A percentile compares a stretch with the other conserved stretches of the same genome.
phyloP scores from a whole-genome alignment of 2,113 vertebrate species.

The Alligator mississippiensis region DNA sequence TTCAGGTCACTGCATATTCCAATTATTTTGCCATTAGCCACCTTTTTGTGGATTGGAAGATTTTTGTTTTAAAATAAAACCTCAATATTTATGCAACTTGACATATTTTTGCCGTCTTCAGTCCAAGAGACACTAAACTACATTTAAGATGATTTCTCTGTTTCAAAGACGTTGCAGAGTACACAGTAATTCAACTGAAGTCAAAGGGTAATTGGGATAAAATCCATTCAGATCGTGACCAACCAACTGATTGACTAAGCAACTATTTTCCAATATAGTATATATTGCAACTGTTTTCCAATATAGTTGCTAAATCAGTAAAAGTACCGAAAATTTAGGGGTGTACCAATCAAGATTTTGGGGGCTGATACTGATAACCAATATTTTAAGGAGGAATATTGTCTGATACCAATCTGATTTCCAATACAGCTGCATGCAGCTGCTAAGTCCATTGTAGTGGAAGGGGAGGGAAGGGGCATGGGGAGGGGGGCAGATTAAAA shows the following conservation, averaged over 20 bases:
- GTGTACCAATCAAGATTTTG: no score
- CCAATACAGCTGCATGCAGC: no score
- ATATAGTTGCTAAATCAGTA: neutral
- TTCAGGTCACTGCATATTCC: neutral
- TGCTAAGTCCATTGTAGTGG: no score
- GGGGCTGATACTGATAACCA: no score
- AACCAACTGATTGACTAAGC: neutral
- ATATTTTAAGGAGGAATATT: no score
- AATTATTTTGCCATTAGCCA: neutral
- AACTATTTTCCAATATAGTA: neutral
- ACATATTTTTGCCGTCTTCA: neutral
- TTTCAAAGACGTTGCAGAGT: neutral
- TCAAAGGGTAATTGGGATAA: neutral
- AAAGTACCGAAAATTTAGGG: neutral
- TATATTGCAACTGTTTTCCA: neutral
- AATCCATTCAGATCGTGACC: neutral
- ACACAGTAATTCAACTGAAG: neutral
- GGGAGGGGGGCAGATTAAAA: no score
- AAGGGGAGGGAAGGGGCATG: no score
- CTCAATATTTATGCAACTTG: neutral
- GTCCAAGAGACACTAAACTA: neutral
- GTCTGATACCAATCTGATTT: no score
- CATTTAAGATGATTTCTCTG: neutral
- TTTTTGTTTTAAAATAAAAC: neutral
- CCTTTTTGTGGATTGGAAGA: neutral